Conservation (phyloP, 1,140 invertebrate species). For the Neodiprion lecontei region DNA sequence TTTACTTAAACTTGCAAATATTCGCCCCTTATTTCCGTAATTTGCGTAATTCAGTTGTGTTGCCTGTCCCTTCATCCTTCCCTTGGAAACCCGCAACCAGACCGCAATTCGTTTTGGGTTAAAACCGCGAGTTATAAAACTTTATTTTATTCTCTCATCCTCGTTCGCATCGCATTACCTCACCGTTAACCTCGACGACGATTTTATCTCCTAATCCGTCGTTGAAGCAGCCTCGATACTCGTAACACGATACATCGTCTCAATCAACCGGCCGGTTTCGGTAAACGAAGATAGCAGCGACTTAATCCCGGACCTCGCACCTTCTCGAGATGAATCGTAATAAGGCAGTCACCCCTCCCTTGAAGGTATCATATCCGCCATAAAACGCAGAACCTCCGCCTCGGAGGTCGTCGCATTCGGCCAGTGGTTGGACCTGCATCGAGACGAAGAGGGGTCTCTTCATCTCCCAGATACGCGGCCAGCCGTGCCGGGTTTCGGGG, state of each 20-base stretch:
- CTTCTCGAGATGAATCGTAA: too few relatives aligned
- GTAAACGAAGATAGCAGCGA: too few relatives aligned
- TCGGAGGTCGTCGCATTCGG: background rate
- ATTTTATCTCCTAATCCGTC: too few relatives aligned
- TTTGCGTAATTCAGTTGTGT: conserved; percentile 11
- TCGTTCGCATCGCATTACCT: too few relatives aligned
- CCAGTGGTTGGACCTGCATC: background rate
- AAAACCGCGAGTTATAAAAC: background rate
- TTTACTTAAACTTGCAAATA: conserved; percentile 10
- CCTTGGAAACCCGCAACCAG: background rate
- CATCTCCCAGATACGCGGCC: background rate
- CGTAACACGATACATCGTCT: too few relatives aligned
- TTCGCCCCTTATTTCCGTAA: conserved; percentile 11
- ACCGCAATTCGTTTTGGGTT: background rate
- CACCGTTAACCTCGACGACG: too few relatives aligned
- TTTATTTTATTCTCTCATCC: background rate
- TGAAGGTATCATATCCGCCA: too few relatives aligned
- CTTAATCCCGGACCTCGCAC: too few relatives aligned
- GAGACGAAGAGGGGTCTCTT: background rate
- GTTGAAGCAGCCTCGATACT: too few relatives aligned
- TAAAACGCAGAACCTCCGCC: background rate
- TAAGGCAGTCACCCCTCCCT: too few relatives aligned
- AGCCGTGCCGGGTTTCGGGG: background rate
- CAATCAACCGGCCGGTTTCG: too few relatives aligned
- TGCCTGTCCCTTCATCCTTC: background rate